Evolutionary conservation across 1,140 invertebrate genomes (phyloP).

Genomic region (Bradynema listronoti): DNA sequence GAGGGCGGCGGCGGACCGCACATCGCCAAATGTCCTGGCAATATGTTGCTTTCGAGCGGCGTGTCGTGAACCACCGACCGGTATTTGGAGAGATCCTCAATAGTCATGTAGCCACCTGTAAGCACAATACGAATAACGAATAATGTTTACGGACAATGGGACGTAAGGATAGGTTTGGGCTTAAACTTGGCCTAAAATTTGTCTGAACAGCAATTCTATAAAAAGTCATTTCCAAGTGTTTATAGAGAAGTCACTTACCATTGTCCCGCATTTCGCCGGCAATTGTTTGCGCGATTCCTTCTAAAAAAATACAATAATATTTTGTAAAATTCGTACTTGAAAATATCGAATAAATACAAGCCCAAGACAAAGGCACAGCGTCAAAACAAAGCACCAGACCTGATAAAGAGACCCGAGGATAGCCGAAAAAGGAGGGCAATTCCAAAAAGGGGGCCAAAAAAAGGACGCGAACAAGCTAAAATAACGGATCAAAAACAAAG

Average conservation of each 20-base stretch:
- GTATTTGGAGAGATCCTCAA: constrained; percentile 48
- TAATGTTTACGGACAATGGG: too few species aligned
- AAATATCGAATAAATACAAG: too few species aligned
- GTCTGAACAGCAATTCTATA: too few species aligned
- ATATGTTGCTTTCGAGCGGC: constrained; percentile 44
- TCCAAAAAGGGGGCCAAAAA: constrained; percentile 6
- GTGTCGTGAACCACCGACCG: constrained; percentile 62
- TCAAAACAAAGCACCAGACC: too few species aligned
- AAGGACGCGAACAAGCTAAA: neutral
- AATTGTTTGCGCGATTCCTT: constrained; percentile 48
- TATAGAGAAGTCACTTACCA: constrained; percentile 28
- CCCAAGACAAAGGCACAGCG: too few species aligned
- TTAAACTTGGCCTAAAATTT: too few species aligned
- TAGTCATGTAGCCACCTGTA: constrained; percentile 46
- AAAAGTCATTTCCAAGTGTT: neutral
- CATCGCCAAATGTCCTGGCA: constrained; percentile 51
- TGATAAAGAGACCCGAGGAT: too few species aligned
- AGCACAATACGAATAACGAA: neutral
- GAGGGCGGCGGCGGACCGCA: constrained; percentile 58
- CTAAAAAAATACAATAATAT: constrained; percentile 19
- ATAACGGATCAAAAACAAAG: neutral
- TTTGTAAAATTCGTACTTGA: too few species aligned
- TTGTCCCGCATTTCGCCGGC: constrained; percentile 56
- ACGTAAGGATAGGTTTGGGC: too few species aligned
- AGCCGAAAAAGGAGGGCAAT: neutral